phyloP scores from a whole-genome alignment of 53 echinoderm and acorn worm species.

The Echinarachnius parma region DNA sequence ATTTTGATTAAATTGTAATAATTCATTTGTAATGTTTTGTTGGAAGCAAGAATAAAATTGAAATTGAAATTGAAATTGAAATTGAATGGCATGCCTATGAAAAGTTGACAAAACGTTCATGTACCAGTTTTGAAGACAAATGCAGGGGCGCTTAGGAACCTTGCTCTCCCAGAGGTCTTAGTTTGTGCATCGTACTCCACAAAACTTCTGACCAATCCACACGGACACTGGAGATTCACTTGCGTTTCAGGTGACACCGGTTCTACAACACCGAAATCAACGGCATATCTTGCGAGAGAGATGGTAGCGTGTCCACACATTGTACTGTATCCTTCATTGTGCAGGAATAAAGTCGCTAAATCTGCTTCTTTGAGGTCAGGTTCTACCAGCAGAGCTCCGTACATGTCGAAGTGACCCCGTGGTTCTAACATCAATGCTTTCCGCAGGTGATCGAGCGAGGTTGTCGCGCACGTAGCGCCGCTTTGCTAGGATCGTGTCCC shows the following conservation, averaged over 20 bases:
- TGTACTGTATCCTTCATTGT: constrained; percentile 87
- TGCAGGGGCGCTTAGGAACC: constrained; percentile 82
- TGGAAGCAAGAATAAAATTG: too few species aligned
- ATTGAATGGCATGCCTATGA: too few species aligned
- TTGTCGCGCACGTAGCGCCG: constrained; percentile 59
- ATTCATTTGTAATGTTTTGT: too few species aligned
- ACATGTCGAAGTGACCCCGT: constrained; percentile 86
- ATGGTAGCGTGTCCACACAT: constrained; percentile 77
- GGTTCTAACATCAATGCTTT: constrained; percentile 77
- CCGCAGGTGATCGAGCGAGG: constrained; percentile 75
- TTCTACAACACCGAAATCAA: constrained; percentile 62
- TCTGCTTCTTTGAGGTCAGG: constrained; percentile 67
- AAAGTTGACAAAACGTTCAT: too few species aligned
- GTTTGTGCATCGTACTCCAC: constrained; percentile 60
- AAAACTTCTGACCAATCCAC: constrained; percentile 73
- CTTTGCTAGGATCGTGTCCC: constrained; percentile 77
- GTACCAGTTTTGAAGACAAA: constrained; percentile 81
- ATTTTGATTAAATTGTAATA: too few species aligned
- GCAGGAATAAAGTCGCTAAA: constrained; percentile 70
- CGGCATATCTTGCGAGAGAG: constrained; percentile 70
- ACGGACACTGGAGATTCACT: constrained; percentile 88
- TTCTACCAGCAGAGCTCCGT: constrained; percentile 75
- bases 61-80: too few species aligned
- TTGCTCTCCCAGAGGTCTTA: constrained; percentile 58
- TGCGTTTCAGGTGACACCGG: constrained; percentile 51